A percentile compares a stretch with the other conserved stretches of the same genome.
These are phyloP conservation scores for Tromatobia lineatoria DNA, from an alignment of 2,888 invertebrate species.

Conservation along the genomic window DNA sequence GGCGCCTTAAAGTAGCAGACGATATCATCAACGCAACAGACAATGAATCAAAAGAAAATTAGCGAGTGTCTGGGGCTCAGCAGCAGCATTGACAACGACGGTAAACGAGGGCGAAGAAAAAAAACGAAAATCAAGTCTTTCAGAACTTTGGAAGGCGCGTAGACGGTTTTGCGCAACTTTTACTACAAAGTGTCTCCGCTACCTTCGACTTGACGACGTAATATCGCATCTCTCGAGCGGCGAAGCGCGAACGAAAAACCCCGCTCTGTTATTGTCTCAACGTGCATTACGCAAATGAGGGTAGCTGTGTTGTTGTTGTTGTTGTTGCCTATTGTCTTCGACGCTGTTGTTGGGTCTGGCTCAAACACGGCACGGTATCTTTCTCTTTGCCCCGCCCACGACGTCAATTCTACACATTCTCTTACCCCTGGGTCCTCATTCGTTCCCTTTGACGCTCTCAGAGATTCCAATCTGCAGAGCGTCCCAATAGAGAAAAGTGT, in stretches of 20 bases:
- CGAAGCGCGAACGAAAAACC: constrained; percentile 78
- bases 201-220: constrained; percentile 51
- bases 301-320: constrained; percentile 63
- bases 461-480: constrained; percentile 54
- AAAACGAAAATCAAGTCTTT: constrained; percentile 6
- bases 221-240: constrained; percentile 75
- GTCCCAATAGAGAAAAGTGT: constrained; percentile 42
- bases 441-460: constrained; percentile 38
- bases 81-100: not conserved
- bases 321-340: constrained; percentile 62
- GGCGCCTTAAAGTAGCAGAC: constrained; percentile 14
- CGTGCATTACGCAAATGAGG: constrained; percentile 83
- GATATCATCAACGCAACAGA: no score
- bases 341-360: constrained; percentile 58
- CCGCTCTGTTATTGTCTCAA: constrained; percentile 78
- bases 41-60: no score
- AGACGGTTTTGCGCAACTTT: not conserved
- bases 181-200: not conserved
- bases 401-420: constrained; percentile 34
- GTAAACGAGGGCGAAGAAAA: not conserved
- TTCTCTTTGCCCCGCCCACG: constrained; percentile 45
- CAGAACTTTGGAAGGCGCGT: not conserved
- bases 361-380: not conserved
- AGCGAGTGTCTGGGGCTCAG: no score
- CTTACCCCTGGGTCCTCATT: not conserved